Base-by-base conservation (phyloP, 2,113 vertebrate genomes). In the Elachura formosa region DNA sequence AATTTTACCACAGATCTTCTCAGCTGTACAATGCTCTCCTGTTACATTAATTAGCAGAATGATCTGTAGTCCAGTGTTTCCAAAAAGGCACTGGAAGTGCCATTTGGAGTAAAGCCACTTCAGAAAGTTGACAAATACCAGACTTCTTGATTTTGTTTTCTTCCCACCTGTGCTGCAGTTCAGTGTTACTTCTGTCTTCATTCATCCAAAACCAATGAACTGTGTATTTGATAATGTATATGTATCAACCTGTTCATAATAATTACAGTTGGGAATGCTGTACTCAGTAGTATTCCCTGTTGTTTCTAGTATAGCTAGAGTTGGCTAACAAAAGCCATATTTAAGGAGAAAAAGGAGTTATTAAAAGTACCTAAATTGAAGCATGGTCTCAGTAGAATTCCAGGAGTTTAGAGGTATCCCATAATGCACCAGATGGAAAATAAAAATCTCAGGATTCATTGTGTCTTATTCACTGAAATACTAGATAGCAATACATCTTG, bases 171-270 rank as follows among this genome's bases (percentile, higher is more conserved):
- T 88, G 41, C 56, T 87, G 52, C 76, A 68, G 31, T 77, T 64
- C 54, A 58, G 36, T 40, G 86, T 16, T 84, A 54, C 23, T 93
- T 88, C 63, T 90, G n/a, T 87, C 73, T 93, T 94, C 69, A 76
- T 78, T 93, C 93, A 87, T 94, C 84, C 89, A 91, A 88, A 95
- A 52, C 61, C 52, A 68, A 45, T 87, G 80, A 90, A 90, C 78
- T 87, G 72, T 84, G 68, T 84, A 83, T 76, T 56, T 94, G 69
- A 72, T 96, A 95, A 91, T 79, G 73, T 19, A n/a, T 89, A 61
- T 89, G 49, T 90, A 92, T 91, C 80, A 96, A 78, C 84, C 74
- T 91, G 81, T 89, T 94, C 77, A 56, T 95, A 90, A 63, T 95
- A 94, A 94, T 97, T 93, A 72, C 91, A 76, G 64, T 28, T 94